Evolutionary conservation across 2,888 invertebrate species (phyloP).

Genomic region (Apomyelois bistriatella): DNA sequence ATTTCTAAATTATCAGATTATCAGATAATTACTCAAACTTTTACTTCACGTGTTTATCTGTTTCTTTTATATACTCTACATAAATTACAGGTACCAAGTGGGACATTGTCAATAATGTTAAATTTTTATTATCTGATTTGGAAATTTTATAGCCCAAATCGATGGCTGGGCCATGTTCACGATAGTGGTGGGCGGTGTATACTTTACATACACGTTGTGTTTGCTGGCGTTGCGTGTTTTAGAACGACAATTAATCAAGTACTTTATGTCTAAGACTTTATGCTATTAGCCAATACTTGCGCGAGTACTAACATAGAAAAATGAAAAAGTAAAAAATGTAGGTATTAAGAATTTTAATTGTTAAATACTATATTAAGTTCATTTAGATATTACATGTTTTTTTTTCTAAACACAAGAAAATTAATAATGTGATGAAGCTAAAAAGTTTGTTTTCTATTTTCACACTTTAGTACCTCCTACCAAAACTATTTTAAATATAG

Average conservation of each 20-base stretch:
- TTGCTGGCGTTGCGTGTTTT: slow-evolving; percentile 29
- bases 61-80: slow-evolving; percentile 25
- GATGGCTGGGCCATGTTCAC: slow-evolving; percentile 29
- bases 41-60: slow-evolving; percentile 20
- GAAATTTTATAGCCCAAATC: slow-evolving; percentile 54
- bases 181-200: slow-evolving; percentile 43
- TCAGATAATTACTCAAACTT: too few species aligned
- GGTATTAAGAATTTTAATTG: too few species aligned
- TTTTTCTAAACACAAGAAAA: too few species aligned
- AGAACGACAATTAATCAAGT: slow-evolving; percentile 48
- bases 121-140: slow-evolving; percentile 57
- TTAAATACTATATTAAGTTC: too few species aligned
- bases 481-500: too few species aligned
- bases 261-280: slow-evolving; percentile 37
- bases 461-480: too few species aligned
- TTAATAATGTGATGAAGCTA: too few species aligned
- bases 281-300: slow-evolving; percentile 5
- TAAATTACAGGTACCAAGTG: slow-evolving; percentile 32
- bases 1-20: too few species aligned
- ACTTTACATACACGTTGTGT: slow-evolving; percentile 9
- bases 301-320: neutral
- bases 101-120: slow-evolving; percentile 56
- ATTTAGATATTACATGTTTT: too few species aligned
- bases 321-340: neutral
- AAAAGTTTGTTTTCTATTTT: too few species aligned